Base-by-base conservation (phyloP, 2,888 invertebrate genomes). In the Drosophila nr. medialis region DNA sequence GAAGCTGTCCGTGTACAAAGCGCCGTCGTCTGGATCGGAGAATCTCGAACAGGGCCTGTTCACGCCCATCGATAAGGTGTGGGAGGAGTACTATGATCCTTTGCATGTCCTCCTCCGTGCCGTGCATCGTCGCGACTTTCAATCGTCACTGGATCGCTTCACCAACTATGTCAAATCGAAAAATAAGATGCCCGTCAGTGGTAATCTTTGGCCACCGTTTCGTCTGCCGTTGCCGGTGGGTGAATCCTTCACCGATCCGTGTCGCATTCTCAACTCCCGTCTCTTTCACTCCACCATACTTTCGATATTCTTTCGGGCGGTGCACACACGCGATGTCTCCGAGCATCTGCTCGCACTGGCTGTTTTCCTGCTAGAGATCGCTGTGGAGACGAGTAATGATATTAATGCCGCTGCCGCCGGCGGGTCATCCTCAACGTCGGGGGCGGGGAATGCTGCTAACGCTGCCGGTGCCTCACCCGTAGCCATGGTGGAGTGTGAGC, bases 31-130 rank as follows among this genome's bases (percentile, higher is more conserved):
- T 36, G 94, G 95, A 2, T 95, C 95, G 0, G 95, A 95, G 92
- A 97, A 97, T 92, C 94, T 98, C 73, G 99, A 98, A 93, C 96
- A 99, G 94, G 96, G 99, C 70, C 94, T 98, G 94, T 96, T 99
- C 94, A 96, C 96, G 91, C 95, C 99, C 84, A 96, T 96, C 92
- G 94, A 96, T 11, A 94, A 94, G 21, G 96, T 98, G n/a, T 99
- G 99, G 99, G 96, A 98, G 92, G 95, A 95, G 77, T 95, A 98
- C 90, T 99, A 98, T 93, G 98, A 99, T 93, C 99, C 99, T 1
- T 94, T 99, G 66, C 98, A 99, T 93, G 98, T 98, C 32, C 93
- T 98, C 65, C 93, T 99, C 0, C 94, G 99, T 79, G 98, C 98
- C 30, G 97, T 99, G 8, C 98, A 99, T 93, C 94, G 98, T 58